Evolutionary conservation across 2,888 invertebrate genomes (phyloP).

Genomic region (Oegoconia quadripuncta): DNA sequence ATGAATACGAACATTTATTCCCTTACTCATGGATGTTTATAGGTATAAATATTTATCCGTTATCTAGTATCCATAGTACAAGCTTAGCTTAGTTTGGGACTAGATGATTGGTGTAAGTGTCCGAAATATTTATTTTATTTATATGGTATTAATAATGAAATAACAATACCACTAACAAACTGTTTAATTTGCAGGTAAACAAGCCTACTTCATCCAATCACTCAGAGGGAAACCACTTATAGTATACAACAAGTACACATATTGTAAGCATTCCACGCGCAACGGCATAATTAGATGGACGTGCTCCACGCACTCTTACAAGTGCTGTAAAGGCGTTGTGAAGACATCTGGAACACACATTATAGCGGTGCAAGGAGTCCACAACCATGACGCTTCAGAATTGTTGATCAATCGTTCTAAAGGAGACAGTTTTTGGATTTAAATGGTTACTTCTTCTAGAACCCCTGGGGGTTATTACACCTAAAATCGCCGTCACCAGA

Average conservation of each 20-base stretch:
- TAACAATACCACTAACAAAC: background rate
- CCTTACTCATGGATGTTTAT: too few relatives aligned
- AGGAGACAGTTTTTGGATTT: background rate
- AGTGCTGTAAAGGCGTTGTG: slow-evolving; percentile 65
- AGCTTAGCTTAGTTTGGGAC: too few relatives aligned
- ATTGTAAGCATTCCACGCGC: slow-evolving; percentile 57
- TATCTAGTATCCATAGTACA: background rate
- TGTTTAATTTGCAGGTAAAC: slow-evolving; percentile 20
- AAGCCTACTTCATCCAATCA: slow-evolving; percentile 61
- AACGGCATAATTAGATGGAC: slow-evolving; percentile 61
- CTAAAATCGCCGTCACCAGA: too few relatives aligned
- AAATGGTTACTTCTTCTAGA: too few relatives aligned
- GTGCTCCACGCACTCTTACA: slow-evolving; percentile 68
- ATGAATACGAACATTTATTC: too few relatives aligned
- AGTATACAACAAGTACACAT: slow-evolving; percentile 60
- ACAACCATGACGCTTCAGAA: slow-evolving; percentile 64
- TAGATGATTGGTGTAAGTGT: too few relatives aligned
- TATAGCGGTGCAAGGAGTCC: slow-evolving; percentile 55
- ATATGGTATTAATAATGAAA: background rate
- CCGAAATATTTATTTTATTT: too few relatives aligned
- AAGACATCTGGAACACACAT: slow-evolving; percentile 57
- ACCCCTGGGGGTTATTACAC: too few relatives aligned
- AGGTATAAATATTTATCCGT: too few relatives aligned
- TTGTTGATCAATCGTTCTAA: slow-evolving; percentile 49
- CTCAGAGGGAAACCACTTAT: slow-evolving; percentile 59